These are phyloP conservation scores for Eucidaris tribuloides DNA, from an alignment of 35 echinoderm and acorn worm genomes.

Conservation along the genomic window DNA sequence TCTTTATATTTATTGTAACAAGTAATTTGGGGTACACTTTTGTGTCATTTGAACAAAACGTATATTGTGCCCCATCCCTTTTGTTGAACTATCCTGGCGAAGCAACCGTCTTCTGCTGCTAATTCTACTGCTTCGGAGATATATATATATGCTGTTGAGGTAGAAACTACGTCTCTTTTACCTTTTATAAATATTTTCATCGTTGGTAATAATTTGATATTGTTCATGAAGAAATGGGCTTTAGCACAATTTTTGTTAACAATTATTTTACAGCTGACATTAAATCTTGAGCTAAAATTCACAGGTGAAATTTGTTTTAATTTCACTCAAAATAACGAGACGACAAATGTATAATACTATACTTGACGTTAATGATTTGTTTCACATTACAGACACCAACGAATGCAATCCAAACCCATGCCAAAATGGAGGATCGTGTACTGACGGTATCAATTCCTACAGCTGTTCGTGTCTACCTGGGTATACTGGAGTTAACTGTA, in stretches of 20 bases:
- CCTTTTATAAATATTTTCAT: too few relatives aligned
- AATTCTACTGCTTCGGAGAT: too few relatives aligned
- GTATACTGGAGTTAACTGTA: constrained; percentile 17
- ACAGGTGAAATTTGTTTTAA: not conserved
- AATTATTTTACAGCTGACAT: not conserved
- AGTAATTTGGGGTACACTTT: too few relatives aligned
- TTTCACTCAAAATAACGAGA: not conserved
- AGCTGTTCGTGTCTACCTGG: constrained; percentile 43
- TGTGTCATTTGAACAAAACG: too few relatives aligned
- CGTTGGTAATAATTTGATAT: too few relatives aligned
- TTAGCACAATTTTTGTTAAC: not conserved
- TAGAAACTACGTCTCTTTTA: too few relatives aligned
- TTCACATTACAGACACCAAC: constrained; percentile 30
- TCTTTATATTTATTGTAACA: too few relatives aligned
- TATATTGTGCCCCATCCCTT: too few relatives aligned
- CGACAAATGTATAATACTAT: not conserved
- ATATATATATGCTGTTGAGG: too few relatives aligned
- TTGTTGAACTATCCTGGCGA: too few relatives aligned
- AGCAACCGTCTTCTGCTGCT: too few relatives aligned
- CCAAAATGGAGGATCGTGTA: constrained; percentile 48
- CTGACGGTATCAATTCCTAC: constrained; percentile 21
- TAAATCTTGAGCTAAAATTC: not conserved
- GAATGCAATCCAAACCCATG: constrained; percentile 37
- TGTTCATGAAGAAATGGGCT: too few relatives aligned
- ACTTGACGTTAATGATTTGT: not conserved